phyloP scores from a whole-genome alignment of 2,797 vertebrate species.

The Botia almorhae region DNA sequence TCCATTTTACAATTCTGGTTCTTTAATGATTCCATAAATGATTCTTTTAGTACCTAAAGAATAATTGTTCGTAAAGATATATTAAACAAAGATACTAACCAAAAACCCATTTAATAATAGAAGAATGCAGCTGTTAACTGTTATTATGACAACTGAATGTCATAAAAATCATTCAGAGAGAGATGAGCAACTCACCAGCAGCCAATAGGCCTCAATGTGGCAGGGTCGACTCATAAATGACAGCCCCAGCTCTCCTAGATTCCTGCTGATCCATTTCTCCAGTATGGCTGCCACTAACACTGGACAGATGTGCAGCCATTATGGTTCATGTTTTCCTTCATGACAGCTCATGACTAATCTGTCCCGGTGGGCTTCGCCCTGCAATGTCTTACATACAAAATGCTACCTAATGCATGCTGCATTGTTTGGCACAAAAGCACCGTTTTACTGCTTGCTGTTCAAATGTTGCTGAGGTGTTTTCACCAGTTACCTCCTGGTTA shows the following conservation, averaged over 20 bases:
- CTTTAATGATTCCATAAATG: background rate
- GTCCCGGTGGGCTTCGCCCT: constrained; percentile 16
- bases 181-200: background rate
- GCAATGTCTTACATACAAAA: constrained; percentile 24
- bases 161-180: background rate
- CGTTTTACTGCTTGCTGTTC: background rate
- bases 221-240: constrained; percentile 18
- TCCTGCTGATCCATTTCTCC: background rate
- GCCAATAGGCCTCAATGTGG: background rate
- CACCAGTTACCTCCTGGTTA: background rate
- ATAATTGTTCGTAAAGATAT: background rate
- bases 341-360: constrained; percentile 38
- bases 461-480: background rate
- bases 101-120: too few species aligned
- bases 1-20: background rate
- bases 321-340: constrained; percentile 34
- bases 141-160: too few species aligned
- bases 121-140: too few species aligned
- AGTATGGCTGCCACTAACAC: constrained; percentile 17
- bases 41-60: background rate
- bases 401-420: background rate
- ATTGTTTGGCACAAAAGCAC: background rate
- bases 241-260: background rate
- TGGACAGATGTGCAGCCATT: constrained; percentile 45
- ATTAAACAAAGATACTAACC: too few species aligned